Conservation (phyloP, 2,888 invertebrate species). For the Urechis unicinctus region DNA sequence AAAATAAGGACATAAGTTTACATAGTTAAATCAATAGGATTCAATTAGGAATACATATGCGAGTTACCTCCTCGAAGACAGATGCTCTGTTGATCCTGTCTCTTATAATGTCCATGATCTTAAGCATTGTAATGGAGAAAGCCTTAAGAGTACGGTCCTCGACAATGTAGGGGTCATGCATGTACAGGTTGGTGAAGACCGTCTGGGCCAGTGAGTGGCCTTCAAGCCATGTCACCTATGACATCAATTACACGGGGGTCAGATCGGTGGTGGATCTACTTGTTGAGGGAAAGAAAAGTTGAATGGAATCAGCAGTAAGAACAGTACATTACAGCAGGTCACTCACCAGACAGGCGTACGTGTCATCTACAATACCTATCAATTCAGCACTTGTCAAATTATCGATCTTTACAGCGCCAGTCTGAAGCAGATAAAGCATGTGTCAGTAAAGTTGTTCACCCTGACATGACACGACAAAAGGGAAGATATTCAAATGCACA, state of each 20-base stretch:
- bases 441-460: too few species aligned
- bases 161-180: conserved; percentile 83
- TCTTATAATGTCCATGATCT: conserved; percentile 80
- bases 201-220: conserved; percentile 83
- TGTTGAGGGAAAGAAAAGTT: too few species aligned
- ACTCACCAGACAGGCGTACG: conserved; percentile 76
- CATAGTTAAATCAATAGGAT: too few species aligned
- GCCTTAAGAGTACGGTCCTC: conserved; percentile 75
- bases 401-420: conserved; percentile 56
- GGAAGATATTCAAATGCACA: neutral
- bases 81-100: conserved; percentile 57
- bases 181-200: conserved; percentile 89
- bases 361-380: conserved; percentile 89
- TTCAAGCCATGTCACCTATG: conserved; percentile 82
- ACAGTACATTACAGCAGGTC: too few species aligned
- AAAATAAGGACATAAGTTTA: too few species aligned
- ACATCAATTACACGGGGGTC: neutral
- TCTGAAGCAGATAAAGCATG: conserved; percentile 51
- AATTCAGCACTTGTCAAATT: conserved; percentile 69
- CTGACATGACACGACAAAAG: neutral
- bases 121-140: conserved; percentile 80
- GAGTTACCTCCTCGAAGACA: conserved; percentile 50
- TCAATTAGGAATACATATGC: too few species aligned
- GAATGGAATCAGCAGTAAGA: neutral
- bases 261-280: too few species aligned